These are phyloP conservation scores for Melanotaenia duboulayi DNA, from an alignment of 2,113 vertebrate genomes.

Conservation along the genomic window DNA sequence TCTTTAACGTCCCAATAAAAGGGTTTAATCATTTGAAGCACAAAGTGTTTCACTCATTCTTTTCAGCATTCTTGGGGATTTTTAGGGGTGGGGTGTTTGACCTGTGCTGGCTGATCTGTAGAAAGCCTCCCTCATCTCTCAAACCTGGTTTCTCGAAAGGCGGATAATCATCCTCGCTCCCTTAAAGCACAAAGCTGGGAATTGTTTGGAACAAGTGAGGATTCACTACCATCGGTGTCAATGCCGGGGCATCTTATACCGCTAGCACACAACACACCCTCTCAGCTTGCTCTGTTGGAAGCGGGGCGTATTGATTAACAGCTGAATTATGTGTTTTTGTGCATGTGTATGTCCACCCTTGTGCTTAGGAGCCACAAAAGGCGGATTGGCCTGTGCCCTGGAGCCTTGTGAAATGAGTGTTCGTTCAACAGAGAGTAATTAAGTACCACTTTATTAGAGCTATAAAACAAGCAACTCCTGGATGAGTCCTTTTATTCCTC, in stretches of 20 bases:
- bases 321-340: conserved; percentile 21
- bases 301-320: conserved; percentile 34
- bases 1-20: conserved; percentile 13
- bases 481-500: background rate
- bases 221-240: conserved; percentile 52
- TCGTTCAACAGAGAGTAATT: conserved; percentile 27
- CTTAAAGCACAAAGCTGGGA: conserved; percentile 35
- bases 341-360: conserved; percentile 14
- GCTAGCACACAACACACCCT: conserved; percentile 23
- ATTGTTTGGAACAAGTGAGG: conserved; percentile 55
- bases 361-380: conserved; percentile 5
- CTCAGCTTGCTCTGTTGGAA: conserved; percentile 19
- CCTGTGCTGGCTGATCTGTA: conserved; percentile 3
- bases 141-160: conserved; percentile 1
- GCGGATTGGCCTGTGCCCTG: conserved; percentile 16
- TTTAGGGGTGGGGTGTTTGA: background rate
- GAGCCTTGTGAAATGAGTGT: conserved; percentile 12
- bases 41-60: background rate
- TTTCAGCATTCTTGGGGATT: background rate
- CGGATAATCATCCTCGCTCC: conserved; percentile 37
- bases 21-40: background rate
- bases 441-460: conserved; percentile 34
- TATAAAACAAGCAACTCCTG: conserved; percentile 28
- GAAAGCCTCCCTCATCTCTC: background rate
- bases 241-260: conserved; percentile 38